Percentiles rank a stretch among this genome's conserved stretches.
These are phyloP conservation scores for Lordiphosa clarofinis DNA, from an alignment of 1,140 invertebrate genomes.

Conservation along the genomic window DNA sequence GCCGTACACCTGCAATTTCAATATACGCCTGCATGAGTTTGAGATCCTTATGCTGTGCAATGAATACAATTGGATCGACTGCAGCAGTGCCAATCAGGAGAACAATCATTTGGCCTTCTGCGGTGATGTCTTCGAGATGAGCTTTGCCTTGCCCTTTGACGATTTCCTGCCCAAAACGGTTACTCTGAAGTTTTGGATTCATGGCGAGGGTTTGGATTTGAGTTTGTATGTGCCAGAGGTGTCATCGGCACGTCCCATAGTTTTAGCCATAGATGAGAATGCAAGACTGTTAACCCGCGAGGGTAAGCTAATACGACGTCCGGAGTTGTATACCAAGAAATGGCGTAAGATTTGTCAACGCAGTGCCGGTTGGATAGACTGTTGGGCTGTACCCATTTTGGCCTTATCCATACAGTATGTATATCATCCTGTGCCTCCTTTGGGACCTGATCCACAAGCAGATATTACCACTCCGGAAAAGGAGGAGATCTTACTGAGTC, in stretches of 20 bases:
- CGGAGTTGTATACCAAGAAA: slow-evolving; percentile 85
- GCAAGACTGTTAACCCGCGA: slow-evolving; percentile 91
- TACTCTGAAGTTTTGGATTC: slow-evolving; percentile 94
- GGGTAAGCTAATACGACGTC: slow-evolving; percentile 82
- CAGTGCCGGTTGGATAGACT: slow-evolving; percentile 92
- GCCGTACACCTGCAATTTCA: slow-evolving; percentile 98
- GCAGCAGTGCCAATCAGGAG: slow-evolving; percentile 95
- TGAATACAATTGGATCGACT: slow-evolving; percentile 99
- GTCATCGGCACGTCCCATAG: slow-evolving; percentile 90
- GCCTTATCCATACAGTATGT: slow-evolving; percentile 93
- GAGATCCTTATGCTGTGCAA: slow-evolving; percentile 96
- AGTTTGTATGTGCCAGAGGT: slow-evolving; percentile 94
- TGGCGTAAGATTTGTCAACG: slow-evolving; percentile 93
- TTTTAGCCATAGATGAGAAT: slow-evolving; percentile 93
- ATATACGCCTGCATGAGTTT: slow-evolving; percentile 95
- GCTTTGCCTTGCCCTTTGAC: slow-evolving; percentile 94
- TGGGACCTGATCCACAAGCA: slow-evolving; percentile 91
- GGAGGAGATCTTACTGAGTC: slow-evolving; percentile 94
- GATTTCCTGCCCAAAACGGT: slow-evolving; percentile 94
- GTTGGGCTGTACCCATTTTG: slow-evolving; percentile 96
- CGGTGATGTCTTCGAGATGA: slow-evolving; percentile 94
- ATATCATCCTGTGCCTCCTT: slow-evolving; percentile 93
- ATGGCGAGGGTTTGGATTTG: slow-evolving; percentile 95
- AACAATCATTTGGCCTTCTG: slow-evolving; percentile 96
- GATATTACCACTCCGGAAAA: slow-evolving; percentile 96